phyloP scores from a whole-genome alignment of 2,797 vertebrate genomes.

The Eulemur rubriventer region DNA sequence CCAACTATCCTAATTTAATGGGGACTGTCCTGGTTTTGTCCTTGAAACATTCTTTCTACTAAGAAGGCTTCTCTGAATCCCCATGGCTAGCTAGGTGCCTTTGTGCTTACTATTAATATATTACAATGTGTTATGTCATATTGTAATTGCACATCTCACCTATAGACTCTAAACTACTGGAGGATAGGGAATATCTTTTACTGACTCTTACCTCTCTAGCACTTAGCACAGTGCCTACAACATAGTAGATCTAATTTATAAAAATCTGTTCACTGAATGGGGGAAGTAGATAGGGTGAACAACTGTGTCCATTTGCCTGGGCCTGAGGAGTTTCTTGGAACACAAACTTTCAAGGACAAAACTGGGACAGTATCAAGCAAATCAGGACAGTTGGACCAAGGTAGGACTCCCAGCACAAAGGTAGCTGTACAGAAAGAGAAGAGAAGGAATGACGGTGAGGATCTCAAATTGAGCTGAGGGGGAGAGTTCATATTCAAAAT shows the following conservation, averaged over 20 bases:
- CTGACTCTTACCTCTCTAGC: neutral
- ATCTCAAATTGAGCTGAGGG: neutral
- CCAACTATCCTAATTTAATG: neutral
- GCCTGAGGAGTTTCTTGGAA: neutral
- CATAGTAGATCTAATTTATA: neutral
- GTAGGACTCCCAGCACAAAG: neutral
- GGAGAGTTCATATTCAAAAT: neutral
- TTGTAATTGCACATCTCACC: neutral
- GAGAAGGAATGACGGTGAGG: neutral
- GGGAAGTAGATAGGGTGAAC: neutral
- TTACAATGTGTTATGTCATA: neutral
- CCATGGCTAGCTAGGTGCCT: neutral
- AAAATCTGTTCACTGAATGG: neutral
- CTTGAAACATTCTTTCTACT: neutral
- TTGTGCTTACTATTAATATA: neutral
- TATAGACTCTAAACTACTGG: neutral
- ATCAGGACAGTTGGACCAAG: neutral
- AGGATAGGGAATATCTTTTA: neutral
- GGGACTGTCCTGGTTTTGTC: neutral
- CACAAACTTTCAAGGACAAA: neutral
- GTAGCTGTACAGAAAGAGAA: neutral
- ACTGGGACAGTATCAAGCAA: neutral
- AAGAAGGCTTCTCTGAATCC: neutral
- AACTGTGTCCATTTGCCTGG: neutral
- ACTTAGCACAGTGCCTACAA: neutral